phyloP scores from a whole-genome alignment of 2,113 vertebrate genomes.

The Antechinus flavipes region DNA sequence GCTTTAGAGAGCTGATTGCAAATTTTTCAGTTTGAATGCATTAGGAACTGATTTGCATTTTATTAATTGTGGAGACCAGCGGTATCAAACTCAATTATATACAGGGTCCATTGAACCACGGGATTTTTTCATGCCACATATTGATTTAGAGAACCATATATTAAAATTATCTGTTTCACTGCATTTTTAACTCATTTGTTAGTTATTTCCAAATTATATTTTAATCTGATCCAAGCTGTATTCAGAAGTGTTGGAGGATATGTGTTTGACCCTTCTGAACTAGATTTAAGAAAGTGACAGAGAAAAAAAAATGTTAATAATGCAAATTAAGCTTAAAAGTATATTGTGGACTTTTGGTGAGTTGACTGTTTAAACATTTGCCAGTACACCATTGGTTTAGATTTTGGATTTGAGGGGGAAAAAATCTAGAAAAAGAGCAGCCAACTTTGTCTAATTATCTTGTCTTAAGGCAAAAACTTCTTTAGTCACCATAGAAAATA shows the following conservation, averaged over 20 bases:
- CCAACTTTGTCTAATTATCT: constrained; percentile 20
- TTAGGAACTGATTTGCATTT: not conserved
- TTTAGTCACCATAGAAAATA: not conserved
- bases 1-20: not conserved
- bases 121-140: not conserved
- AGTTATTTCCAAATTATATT: not conserved
- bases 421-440: not conserved
- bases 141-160: not conserved
- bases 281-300: not conserved
- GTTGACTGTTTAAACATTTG: not conserved
- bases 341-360: not conserved
- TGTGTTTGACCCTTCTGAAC: not conserved
- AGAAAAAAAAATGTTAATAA: not conserved
- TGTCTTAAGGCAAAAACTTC: constrained; percentile 20
- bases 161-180: not conserved
- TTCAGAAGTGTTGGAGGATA: not conserved
- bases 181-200: not conserved
- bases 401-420: not conserved
- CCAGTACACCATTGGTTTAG: not conserved
- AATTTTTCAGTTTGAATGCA: not conserved
- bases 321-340: not conserved
- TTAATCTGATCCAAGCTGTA: not conserved
- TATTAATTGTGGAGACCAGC: not conserved
- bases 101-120: not conserved
- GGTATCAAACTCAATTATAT: not conserved